Evolutionary conservation across 30 jellyfish, hydroid and myxozoan species (phyloP), one percentile per base, ranked within the genome.

Genomic region (Mastigias papua): DNA sequence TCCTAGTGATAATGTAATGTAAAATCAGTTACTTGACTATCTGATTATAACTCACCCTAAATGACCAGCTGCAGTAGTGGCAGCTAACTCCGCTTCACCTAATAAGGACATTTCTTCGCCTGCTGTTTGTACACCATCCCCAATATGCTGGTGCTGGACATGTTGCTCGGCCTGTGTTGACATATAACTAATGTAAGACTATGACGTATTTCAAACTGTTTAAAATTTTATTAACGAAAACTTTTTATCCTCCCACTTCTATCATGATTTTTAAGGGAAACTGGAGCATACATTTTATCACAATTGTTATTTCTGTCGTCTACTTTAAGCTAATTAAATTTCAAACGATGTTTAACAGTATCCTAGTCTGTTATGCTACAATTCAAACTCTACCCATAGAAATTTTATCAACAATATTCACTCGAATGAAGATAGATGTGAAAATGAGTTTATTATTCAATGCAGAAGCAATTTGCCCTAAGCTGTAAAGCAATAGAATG

Each of bases 101-200:
- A 91, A 76, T 88, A 96, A 91, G 48, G 95, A 76, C 92, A 91
- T 64, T 81, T 86, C 98, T 66, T 96, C 99, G 13, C 73, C 76
- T 42, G 95, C 82, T 46, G 80, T 95, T 25, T 80, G 86, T 22
- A 69, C 62, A 33, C 90, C 86, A 37, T 90, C 98, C 32, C 97
- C 98, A 76, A 29, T 54, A 61, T 89, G 99, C 89, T 96, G 98
- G 68, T 93, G 97, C 88, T 91, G 94, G 85, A 90, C 98, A 77
- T 96, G 98, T 49, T 82, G 96, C 73, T 96, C 99, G n/a, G 99
- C 99, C 99, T 96, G 97, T 50, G 92, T 73, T 64, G 76, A 64
- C 80, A 69, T 69, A 69, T 22, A 69, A 69, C 62, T 33, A 69
- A 48, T 13, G 81, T 63, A 27, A 63, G 74, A 63, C 26, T 63